phyloP scores from a whole-genome alignment of 2,113 vertebrate genomes.

The Stegastes partitus region DNA sequence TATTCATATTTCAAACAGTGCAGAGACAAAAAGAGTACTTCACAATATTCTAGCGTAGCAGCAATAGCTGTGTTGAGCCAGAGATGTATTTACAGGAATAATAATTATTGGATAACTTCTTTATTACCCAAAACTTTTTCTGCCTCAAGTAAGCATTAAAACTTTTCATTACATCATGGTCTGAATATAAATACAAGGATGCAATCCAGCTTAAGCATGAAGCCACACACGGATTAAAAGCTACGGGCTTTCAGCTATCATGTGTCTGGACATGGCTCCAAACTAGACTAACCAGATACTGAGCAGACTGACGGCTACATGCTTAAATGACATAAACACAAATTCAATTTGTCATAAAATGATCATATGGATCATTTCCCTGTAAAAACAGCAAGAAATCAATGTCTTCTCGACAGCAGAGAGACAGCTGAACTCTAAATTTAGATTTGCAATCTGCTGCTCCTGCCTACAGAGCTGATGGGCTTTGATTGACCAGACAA shows the following conservation, averaged over 20 bases:
- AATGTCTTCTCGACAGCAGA: slow-evolving; percentile 34
- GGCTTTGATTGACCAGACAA: slow-evolving; percentile 22
- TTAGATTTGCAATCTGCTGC: slow-evolving; percentile 59
- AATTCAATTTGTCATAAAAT: slow-evolving; percentile 17
- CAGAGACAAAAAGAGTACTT: slow-evolving; percentile 22
- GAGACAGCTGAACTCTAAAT: slow-evolving; percentile 59
- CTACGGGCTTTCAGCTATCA: not conserved
- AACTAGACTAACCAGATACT: not conserved
- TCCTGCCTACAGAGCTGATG: slow-evolving; percentile 28
- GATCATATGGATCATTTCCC: slow-evolving; percentile 21
- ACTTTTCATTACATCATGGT: slow-evolving; percentile 5
- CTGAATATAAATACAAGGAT: not conserved
- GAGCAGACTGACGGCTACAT: not conserved
- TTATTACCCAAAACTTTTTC: slow-evolving; percentile 10
- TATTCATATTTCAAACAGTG: slow-evolving; percentile 22
- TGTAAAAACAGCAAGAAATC: slow-evolving; percentile 17
- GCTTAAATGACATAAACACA: not conserved
- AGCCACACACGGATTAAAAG: slow-evolving; percentile 10
- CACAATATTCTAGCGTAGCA: slow-evolving; percentile 9
- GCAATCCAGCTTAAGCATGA: not conserved
- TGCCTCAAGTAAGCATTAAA: not conserved
- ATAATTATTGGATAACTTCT: slow-evolving; percentile 23
- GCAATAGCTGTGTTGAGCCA: slow-evolving; percentile 4
- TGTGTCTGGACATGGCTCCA: not conserved
- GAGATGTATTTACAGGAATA: slow-evolving; percentile 23